These are phyloP conservation scores for Anisognathus igniventris DNA, from an alignment of 2,797 vertebrate species.

Conservation along the genomic window DNA sequence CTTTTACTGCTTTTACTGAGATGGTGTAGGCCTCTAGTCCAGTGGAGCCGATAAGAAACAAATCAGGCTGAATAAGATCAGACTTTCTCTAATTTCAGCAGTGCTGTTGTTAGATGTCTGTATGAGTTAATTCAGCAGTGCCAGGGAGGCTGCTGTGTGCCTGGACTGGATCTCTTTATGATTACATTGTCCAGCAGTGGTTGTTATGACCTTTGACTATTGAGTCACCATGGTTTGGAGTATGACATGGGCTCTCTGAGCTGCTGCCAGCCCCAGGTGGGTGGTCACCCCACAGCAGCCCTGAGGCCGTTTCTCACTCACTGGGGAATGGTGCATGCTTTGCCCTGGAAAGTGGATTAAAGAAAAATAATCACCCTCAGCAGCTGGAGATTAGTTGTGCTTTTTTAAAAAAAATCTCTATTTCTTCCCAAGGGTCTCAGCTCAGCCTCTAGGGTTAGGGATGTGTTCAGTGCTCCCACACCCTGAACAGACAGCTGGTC, in stretches of 20 bases:
- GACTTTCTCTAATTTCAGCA: neutral
- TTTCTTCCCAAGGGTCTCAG: neutral
- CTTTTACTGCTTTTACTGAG: neutral
- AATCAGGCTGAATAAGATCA: neutral
- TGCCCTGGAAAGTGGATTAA: neutral
- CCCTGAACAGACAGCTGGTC: neutral
- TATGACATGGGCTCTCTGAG: neutral
- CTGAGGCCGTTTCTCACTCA: fast-evolving
- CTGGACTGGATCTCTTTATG: neutral
- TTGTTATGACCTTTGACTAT: neutral
- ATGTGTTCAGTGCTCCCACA: neutral
- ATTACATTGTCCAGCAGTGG: neutral
- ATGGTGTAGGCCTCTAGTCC: neutral
- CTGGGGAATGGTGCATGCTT: fast-evolving
- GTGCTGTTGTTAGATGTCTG: neutral
- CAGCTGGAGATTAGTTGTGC: neutral
- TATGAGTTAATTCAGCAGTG: neutral
- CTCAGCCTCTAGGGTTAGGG: neutral
- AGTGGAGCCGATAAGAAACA: neutral
- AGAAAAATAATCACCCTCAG: neutral
- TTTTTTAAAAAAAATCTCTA: neutral
- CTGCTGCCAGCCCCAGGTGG: neutral
- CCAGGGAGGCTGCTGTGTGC: neutral
- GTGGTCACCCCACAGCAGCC: neutral
- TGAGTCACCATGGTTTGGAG: neutral